Evolutionary conservation across 2,888 invertebrate species (phyloP), one percentile per base, ranked within the genome.

Genomic region (Heliconius ismenius): DNA sequence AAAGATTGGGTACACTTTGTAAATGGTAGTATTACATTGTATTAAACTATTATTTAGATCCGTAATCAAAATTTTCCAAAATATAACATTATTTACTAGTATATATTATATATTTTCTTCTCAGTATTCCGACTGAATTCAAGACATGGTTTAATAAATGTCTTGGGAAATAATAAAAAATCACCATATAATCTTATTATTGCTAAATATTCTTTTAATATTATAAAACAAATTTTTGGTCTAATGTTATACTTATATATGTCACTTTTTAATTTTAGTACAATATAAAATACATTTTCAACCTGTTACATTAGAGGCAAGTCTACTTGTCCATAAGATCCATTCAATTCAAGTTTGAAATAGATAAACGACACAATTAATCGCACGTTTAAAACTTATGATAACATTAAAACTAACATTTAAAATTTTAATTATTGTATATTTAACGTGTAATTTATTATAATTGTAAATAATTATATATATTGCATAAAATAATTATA

Each of bases 261-360:
- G 49, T 54, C 28, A 54, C 21, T 21, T 21, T 21, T n/a, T n/a
- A 54, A 28, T 28, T 28, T 28, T 28, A 28, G 28, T 28, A 39
- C 28, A 28, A 28, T 43, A 13, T n/a, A 11, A n/a, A 69, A n/a
- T 15, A 54, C 32, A 7, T 49, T 32, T 54, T 70, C 32, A 70
- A 70, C 69, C 69, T 54, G 69, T 70, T 54, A 58, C 54, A 58
- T 70, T 70, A 54, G 15, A 70, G 15, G n/a, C 54, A 70, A 32
- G 69, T 54, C 54, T 21, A 26, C 6, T 54, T 11, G 11, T 58
- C 54, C 13, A 15, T 4, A 32, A 58, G 13, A 70, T 54, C 7
- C n/a, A 54, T 32, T n/a, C 18, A 70, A 70, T 54, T 70, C 54
- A n/a, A 13, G 54, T 70, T 70, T 54, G 2, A 49, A 69, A 28